Conservation (phyloP, 23 tunicate species). For the Aplidium turbinatum region DNA sequence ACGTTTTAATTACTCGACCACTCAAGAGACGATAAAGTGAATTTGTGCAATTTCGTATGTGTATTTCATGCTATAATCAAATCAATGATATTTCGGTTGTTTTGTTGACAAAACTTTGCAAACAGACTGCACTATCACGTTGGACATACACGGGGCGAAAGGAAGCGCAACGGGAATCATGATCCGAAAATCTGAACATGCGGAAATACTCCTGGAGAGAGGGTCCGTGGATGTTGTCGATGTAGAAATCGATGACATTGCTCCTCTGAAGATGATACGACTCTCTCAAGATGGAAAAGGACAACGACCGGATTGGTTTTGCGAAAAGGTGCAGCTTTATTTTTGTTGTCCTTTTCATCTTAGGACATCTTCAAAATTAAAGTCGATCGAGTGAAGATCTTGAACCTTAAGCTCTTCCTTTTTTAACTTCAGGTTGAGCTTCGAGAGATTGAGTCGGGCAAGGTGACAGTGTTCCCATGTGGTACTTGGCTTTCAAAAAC, state of each 20-base stretch:
- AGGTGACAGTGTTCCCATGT: slow-evolving; percentile 92
- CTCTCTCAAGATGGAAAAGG: slow-evolving; percentile 82
- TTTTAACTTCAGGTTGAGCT: slow-evolving; percentile 55
- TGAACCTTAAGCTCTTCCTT: background rate
- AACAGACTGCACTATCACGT: slow-evolving; percentile 61
- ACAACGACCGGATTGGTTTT: slow-evolving; percentile 81
- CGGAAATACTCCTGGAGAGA: slow-evolving; percentile 81
- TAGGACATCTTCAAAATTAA: no score
- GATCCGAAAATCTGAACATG: slow-evolving; percentile 81
- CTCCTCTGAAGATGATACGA: slow-evolving; percentile 81
- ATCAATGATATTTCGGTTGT: no score
- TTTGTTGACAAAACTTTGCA: background rate
- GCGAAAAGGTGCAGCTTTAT: slow-evolving; percentile 67
- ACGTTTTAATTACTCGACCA: no score
- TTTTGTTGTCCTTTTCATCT: no score
- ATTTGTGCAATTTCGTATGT: no score
- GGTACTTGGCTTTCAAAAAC: slow-evolving; percentile 70
- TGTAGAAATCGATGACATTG: slow-evolving; percentile 83
- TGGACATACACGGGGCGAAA: slow-evolving; percentile 79
- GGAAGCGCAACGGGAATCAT: slow-evolving; percentile 61
- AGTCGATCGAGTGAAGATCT: background rate
- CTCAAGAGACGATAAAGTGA: no score
- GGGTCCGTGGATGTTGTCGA: slow-evolving; percentile 74
- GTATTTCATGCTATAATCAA: no score
- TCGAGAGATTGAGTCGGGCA: slow-evolving; percentile 70